phyloP scores from a whole-genome alignment of 2,888 invertebrate species.

The Xestia xanthographa region DNA sequence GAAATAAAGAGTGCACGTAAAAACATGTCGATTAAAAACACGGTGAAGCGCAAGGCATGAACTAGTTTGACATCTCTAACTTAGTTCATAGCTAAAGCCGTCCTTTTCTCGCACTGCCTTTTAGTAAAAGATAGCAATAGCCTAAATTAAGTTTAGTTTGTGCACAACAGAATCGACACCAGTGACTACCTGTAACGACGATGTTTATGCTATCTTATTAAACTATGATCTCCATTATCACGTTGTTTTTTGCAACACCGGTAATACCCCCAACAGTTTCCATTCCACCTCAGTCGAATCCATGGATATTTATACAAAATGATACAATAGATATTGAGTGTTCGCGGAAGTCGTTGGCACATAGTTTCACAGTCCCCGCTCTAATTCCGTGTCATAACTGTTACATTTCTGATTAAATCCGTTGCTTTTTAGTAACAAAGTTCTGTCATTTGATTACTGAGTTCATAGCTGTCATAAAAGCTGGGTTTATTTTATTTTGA shows the following conservation, averaged over 20 bases:
- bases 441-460: conserved; percentile 13
- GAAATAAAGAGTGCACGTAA: too few relatives aligned
- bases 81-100: too few relatives aligned
- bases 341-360: conserved; percentile 39
- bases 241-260: neutral
- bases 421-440: conserved; percentile 25
- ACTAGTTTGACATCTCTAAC: too few relatives aligned
- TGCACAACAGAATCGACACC: too few relatives aligned
- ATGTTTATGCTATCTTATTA: too few relatives aligned
- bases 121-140: too few relatives aligned
- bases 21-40: too few relatives aligned
- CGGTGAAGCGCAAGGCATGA: too few relatives aligned
- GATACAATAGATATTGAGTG: conserved; percentile 51
- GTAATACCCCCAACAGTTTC: neutral
- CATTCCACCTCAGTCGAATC: conserved; percentile 37
- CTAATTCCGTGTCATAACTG: conserved; percentile 31
- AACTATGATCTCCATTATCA: neutral
- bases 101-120: too few relatives aligned
- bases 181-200: too few relatives aligned
- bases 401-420: conserved; percentile 31
- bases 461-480: conserved; percentile 4
- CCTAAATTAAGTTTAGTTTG: too few relatives aligned
- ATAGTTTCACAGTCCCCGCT: conserved; percentile 36
- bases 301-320: conserved; percentile 48
- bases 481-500: conserved; percentile 8